Conservation (phyloP, 2,888 invertebrate genomes). For the Philhelius pedissequus region DNA sequence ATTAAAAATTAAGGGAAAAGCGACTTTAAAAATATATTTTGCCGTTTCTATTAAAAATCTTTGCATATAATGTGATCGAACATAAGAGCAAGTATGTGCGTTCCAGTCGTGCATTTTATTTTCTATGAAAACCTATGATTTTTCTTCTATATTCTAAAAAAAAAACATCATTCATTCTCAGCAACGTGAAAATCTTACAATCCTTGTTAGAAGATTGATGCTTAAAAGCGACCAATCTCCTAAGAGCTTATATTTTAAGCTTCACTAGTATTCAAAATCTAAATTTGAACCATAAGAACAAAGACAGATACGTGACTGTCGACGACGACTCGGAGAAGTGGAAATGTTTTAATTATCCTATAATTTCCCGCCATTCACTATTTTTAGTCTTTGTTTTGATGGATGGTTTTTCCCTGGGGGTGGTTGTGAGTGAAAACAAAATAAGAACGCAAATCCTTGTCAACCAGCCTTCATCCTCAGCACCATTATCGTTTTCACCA, state of each 20-base stretch:
- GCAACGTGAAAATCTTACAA: neutral
- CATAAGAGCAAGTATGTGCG: no score
- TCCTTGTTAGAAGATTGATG: neutral
- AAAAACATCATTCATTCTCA: neutral
- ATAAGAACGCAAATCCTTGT: neutral
- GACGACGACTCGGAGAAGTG: neutral
- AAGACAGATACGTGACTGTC: neutral
- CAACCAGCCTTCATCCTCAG: slow-evolving; percentile 24
- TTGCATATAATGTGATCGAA: no score
- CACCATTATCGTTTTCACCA: slow-evolving; percentile 53
- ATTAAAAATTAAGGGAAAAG: no score
- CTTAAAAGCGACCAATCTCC: neutral
- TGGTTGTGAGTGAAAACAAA: neutral
- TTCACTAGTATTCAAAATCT: neutral
- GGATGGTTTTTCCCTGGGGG: neutral
- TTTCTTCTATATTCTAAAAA: neutral
- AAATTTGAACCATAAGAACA: neutral
- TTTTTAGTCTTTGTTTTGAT: slow-evolving; percentile 7
- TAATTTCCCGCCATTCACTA: slow-evolving; percentile 42
- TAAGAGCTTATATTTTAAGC: neutral
- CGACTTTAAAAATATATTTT: no score
- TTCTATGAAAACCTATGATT: neutral
- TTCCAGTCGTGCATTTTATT: neutral
- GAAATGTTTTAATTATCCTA: slow-evolving; percentile 53
- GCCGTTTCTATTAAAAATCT: no score